phyloP scores from a whole-genome alignment of 2,113 vertebrate species.

The Lates calcarifer region DNA sequence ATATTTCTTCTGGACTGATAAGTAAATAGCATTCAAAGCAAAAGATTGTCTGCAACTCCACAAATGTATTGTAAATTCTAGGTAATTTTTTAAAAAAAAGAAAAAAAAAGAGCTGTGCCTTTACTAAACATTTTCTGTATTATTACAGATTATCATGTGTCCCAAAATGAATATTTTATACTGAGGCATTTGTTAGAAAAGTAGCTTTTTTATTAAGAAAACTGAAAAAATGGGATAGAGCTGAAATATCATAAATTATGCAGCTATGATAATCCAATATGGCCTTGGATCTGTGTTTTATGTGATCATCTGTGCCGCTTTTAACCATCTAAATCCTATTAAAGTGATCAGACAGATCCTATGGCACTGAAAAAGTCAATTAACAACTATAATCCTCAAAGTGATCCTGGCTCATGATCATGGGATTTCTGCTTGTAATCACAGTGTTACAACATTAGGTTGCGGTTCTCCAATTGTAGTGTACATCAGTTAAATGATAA shows the following conservation, averaged over 20 bases:
- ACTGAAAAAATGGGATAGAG: background rate
- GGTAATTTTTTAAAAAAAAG: too few relatives aligned
- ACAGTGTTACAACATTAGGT: constrained; percentile 28
- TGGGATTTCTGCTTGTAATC: constrained; percentile 38
- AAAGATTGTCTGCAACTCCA: background rate
- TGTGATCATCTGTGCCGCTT: constrained; percentile 35
- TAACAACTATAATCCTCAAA: constrained; percentile 42
- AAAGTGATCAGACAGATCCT: constrained; percentile 45
- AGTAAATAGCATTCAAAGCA: too few relatives aligned
- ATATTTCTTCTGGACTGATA: too few relatives aligned
- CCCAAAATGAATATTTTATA: background rate
- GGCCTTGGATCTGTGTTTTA: constrained; percentile 30
- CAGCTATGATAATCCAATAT: constrained; percentile 49
- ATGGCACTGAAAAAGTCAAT: constrained; percentile 38
- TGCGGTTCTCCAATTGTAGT: background rate
- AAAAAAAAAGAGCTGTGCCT: background rate
- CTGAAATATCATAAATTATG: constrained; percentile 16
- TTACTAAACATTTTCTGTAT: background rate
- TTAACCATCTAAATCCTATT: constrained; percentile 53
- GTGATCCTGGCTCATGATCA: constrained; percentile 17
- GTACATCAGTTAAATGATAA: background rate
- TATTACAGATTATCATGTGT: background rate
- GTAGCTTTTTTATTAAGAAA: constrained; percentile 16
- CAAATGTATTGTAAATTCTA: background rate
- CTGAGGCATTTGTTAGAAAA: background rate